phyloP scores from a whole-genome alignment of 2,888 invertebrate genomes.

The Platerodrilus igneus region DNA sequence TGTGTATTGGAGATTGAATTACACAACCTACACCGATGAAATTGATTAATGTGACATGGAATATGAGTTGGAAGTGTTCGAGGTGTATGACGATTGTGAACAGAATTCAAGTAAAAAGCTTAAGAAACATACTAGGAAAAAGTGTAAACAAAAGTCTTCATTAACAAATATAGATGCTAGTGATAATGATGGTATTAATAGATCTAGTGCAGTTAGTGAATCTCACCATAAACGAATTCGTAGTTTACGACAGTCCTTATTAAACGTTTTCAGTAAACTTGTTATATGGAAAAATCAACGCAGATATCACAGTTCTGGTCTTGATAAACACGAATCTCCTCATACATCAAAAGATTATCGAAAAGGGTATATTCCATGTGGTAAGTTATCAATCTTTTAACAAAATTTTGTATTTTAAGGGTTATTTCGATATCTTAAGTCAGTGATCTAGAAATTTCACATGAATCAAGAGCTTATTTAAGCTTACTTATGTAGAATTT shows the following conservation, averaged over 20 bases:
- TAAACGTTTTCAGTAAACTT: constrained; percentile 47
- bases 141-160: constrained; percentile 44
- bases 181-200: constrained; percentile 39
- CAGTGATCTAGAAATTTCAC: too few relatives aligned
- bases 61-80: constrained; percentile 54
- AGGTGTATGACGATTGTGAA: constrained; percentile 45
- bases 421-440: too few relatives aligned
- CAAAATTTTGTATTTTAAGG: too few relatives aligned
- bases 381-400: too few relatives aligned
- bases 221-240: constrained; percentile 46
- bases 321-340: constrained; percentile 43
- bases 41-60: constrained; percentile 39
- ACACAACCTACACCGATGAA: too few relatives aligned
- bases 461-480: too few relatives aligned
- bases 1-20: too few relatives aligned
- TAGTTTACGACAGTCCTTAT: constrained; percentile 60
- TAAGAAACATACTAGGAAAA: constrained; percentile 45
- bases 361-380: constrained; percentile 44
- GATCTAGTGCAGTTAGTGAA: constrained; percentile 41
- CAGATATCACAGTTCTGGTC: constrained; percentile 44
- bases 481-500: too few relatives aligned
- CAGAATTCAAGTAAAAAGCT: constrained; percentile 40
- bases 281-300: constrained; percentile 51
- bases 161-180: constrained; percentile 31
- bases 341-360: constrained; percentile 44